These are phyloP conservation scores for Lycopodina hypogea DNA, from an alignment of 37 sponge, comb jelly and placozoan genomes.

Conservation along the genomic window DNA sequence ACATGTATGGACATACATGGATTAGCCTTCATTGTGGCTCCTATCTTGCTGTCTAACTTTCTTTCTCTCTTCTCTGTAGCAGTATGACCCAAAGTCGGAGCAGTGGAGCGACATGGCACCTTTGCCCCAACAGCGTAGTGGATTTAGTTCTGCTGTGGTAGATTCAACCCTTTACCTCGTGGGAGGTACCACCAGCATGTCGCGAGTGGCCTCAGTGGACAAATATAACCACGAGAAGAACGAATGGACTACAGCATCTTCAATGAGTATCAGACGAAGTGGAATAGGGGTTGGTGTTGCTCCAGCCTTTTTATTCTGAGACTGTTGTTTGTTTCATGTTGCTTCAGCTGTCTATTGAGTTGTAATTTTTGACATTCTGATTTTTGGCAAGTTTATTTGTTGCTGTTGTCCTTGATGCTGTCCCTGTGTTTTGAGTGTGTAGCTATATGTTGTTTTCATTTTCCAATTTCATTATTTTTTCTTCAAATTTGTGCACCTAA, in stretches of 20 bases:
- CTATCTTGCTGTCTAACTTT: too few relatives aligned
- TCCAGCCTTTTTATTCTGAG: slow-evolving; percentile 51
- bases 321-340: not conserved
- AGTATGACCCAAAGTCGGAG: slow-evolving; percentile 36
- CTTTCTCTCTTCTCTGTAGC: not conserved
- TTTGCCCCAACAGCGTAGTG: slow-evolving; percentile 54
- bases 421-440: too few relatives aligned
- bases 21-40: too few relatives aligned
- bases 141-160: slow-evolving; percentile 68
- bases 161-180: slow-evolving; percentile 56
- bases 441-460: too few relatives aligned
- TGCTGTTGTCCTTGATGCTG: too few relatives aligned
- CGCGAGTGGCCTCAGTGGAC: slow-evolving; percentile 60
- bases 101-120: slow-evolving; percentile 53
- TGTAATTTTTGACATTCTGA: not conserved
- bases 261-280: slow-evolving; percentile 59
- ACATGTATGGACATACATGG: too few relatives aligned
- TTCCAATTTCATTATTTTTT: too few relatives aligned
- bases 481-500: too few relatives aligned
- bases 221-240: slow-evolving; percentile 59
- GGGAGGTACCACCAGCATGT: slow-evolving; percentile 58
- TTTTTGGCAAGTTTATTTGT: too few relatives aligned
- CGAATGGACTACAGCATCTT: slow-evolving; percentile 37
- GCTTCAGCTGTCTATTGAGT: not conserved
- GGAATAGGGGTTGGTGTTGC: slow-evolving; percentile 68